Percentiles rank a stretch among this genome's conserved stretches.
Conservation (phyloP, 1,140 invertebrate species). For the Drosophila arawakana region DNA sequence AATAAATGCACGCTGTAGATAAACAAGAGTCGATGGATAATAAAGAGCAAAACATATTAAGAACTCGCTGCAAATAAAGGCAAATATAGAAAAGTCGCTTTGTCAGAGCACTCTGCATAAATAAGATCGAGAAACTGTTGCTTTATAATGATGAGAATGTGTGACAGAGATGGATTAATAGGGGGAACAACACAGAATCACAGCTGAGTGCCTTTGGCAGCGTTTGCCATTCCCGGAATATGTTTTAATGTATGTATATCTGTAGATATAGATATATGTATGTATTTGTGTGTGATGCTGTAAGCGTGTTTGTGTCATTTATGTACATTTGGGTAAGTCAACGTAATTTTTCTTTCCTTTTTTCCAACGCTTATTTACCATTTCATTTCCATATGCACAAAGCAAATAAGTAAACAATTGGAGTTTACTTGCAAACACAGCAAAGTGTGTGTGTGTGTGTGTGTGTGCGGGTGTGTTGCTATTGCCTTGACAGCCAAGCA, state of each 20-base stretch:
- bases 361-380: slow-evolving; percentile 71
- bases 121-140: slow-evolving; percentile 17
- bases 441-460: neutral
- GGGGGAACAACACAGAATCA: neutral
- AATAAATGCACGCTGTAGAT: neutral
- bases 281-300: neutral
- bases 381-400: slow-evolving; percentile 80
- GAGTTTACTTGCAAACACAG: slow-evolving; percentile 44
- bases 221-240: slow-evolving; percentile 13
- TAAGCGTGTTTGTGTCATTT: slow-evolving; percentile 30
- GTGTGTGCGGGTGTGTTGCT: slow-evolving; percentile 12
- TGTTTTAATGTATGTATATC: slow-evolving; percentile 4
- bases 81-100: neutral
- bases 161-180: slow-evolving; percentile 18
- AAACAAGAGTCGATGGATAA: no score
- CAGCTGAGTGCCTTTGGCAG: slow-evolving; percentile 2
- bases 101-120: neutral
- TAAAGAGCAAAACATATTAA: no score
- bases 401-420: slow-evolving; percentile 78
- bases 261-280: slow-evolving; percentile 14
- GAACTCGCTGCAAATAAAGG: neutral
- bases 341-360: slow-evolving; percentile 74
- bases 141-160: neutral
- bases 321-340: slow-evolving; percentile 64
- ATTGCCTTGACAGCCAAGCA: slow-evolving; percentile 58